These are phyloP conservation scores for Malurus leucopterus DNA, from an alignment of 2,797 vertebrate species.

Conservation along the genomic window DNA sequence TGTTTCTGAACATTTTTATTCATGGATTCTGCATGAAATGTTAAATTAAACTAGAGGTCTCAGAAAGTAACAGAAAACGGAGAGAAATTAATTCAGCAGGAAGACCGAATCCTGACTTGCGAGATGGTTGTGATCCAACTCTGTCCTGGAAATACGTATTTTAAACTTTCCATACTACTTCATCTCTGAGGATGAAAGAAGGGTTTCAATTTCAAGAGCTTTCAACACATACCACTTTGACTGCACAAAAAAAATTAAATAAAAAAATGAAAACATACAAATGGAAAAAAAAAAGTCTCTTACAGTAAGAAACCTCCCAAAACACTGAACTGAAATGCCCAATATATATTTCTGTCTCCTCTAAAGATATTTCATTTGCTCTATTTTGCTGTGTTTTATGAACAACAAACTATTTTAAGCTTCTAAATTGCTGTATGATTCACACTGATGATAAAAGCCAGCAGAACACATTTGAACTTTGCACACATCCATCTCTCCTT, in stretches of 20 bases:
- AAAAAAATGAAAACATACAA: background rate
- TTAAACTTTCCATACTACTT: background rate
- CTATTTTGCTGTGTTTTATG: slow-evolving; percentile 21
- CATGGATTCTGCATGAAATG: background rate
- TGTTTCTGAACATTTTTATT: background rate
- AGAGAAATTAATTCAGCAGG: background rate
- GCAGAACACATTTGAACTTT: slow-evolving; percentile 40
- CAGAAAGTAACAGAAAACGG: background rate
- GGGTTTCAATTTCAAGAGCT: background rate
- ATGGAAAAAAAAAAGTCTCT: background rate
- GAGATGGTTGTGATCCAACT: background rate
- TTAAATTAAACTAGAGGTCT: background rate
- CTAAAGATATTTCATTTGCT: slow-evolving; percentile 3
- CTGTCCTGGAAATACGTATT: background rate
- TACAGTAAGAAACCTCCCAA: slow-evolving; percentile 13
- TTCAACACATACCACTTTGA: background rate
- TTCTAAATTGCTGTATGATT: slow-evolving; percentile 42
- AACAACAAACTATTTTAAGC: slow-evolving; percentile 43
- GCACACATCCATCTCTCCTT: slow-evolving; percentile 30
- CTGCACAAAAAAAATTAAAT: background rate
- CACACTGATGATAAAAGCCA: slow-evolving; percentile 39
- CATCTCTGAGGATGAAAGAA: background rate
- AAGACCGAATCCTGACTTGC: background rate
- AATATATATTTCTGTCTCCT: background rate
- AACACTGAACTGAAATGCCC: background rate